A percentile compares a stretch with the other conserved stretches of the same genome.
Evolutionary conservation across 2,113 vertebrate genomes (phyloP).

Genomic region (Bubo scandiacus): DNA sequence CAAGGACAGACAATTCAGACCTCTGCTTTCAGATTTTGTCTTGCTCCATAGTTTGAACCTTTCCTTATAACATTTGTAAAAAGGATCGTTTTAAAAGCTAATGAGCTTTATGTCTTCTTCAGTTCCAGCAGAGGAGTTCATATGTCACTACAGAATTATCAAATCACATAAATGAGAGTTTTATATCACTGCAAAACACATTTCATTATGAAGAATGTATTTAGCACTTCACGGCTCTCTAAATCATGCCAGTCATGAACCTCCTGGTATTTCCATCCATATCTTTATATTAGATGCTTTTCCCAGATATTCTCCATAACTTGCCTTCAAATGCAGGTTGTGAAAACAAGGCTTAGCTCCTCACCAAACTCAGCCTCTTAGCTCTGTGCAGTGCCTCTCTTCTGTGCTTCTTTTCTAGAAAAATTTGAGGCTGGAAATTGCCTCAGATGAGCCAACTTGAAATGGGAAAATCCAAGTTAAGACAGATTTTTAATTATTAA

Average conservation of each 20-base stretch:
- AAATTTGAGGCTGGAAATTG: background rate
- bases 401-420: background rate
- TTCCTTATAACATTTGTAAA: constrained; percentile 21
- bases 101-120: constrained; percentile 28
- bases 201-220: background rate
- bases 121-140: background rate
- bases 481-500: constrained; percentile 55
- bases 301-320: background rate
- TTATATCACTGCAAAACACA: background rate
- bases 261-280: background rate
- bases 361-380: background rate
- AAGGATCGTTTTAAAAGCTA: constrained; percentile 43
- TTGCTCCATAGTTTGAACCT: background rate
- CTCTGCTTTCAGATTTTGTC: background rate
- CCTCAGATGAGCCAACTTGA: background rate
- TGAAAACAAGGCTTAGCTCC: background rate
- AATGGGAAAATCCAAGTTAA: constrained; percentile 31
- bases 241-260: background rate
- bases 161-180: background rate
- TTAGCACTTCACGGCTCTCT: background rate
- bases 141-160: background rate
- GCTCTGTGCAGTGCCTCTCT: background rate
- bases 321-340: background rate
- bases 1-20: constrained; percentile 41
- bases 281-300: background rate